Evolutionary conservation across 1,140 invertebrate genomes (phyloP), one percentile per base, ranked within the genome.

Genomic region (Pseudoatta argentina): DNA sequence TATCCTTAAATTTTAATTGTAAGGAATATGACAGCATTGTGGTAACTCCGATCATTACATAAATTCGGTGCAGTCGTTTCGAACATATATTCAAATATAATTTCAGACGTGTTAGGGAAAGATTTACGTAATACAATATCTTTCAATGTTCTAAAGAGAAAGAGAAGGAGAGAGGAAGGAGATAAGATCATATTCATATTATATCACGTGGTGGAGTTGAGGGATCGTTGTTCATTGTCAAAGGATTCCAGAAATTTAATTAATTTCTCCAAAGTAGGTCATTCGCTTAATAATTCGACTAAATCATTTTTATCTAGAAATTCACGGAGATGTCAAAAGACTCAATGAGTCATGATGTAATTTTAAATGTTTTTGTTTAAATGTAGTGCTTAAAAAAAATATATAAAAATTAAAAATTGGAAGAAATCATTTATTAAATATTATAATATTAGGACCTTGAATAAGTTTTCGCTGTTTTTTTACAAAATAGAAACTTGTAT

Each of bases 211-310:
- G 44, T 21, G 48, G 48, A 66, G 55, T 48, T 39, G 66, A 85
- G 61, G 39, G 39, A 53, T 51, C 86, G 73, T 88, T 81, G 78
- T 66, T 87, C 87, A 72, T 30, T 61, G 76, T 82, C 87, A 87
- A 87, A 87, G 78, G 57, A 71, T 85, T 44, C 39, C 39, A 72
- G 87, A 85, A 88, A 88, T 88, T 88, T 88, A 88, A 88, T 88
- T 88, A 88, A 85, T 88, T 75, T 24, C 71, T 73, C 39, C 34
- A 27, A 83, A 83, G 16, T 63, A 53, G 55, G n/a, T 39, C 24
- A 61, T n/a, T 59, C 53, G 24, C 14, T 72, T 12, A 24, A 72
- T 30, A 30, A 82, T 48, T 61, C 18, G 21, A 76, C 21, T 85
- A 61, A 75, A 76, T 85, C 71, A 85, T 63, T 85, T 85, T 85